phyloP scores from a whole-genome alignment of 2,797 vertebrate genomes.

The Taeniopygia guttata region DNA sequence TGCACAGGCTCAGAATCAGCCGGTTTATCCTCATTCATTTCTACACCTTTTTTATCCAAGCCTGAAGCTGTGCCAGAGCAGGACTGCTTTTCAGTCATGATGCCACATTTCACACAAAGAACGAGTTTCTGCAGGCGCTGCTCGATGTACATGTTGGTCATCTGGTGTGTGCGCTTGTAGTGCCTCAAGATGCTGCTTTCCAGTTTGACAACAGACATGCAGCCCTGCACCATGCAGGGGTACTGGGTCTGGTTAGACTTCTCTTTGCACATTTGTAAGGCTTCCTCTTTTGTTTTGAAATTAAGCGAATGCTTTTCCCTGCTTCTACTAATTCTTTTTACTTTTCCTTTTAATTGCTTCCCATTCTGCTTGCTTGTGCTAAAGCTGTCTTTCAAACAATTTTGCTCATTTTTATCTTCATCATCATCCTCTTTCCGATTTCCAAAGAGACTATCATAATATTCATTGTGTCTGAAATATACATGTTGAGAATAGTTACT shows the following conservation, averaged over 20 bases:
- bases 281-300: slow-evolving; percentile 90
- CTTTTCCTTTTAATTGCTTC: slow-evolving; percentile 62
- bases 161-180: slow-evolving; percentile 85
- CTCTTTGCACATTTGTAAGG: slow-evolving; percentile 93
- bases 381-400: slow-evolving; percentile 47
- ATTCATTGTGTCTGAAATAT: slow-evolving; percentile 85
- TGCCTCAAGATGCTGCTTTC: slow-evolving; percentile 89
- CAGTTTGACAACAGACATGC: slow-evolving; percentile 89
- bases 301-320: slow-evolving; percentile 77
- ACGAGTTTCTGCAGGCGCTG: slow-evolving; percentile 81
- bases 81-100: slow-evolving; percentile 70
- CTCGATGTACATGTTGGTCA: slow-evolving; percentile 74
- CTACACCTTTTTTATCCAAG: slow-evolving; percentile 53
- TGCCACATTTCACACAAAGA: slow-evolving; percentile 77
- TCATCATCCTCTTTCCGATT: slow-evolving; percentile 85
- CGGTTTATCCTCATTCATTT: slow-evolving; percentile 14
- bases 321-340: slow-evolving; percentile 77
- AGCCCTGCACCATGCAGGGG: slow-evolving; percentile 94
- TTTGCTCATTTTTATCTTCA: slow-evolving; percentile 68
- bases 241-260: slow-evolving; percentile 84
- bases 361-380: slow-evolving; percentile 57
- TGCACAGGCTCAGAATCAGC: not conserved
- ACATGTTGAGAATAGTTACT: slow-evolving; percentile 87
- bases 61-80: slow-evolving; percentile 42
- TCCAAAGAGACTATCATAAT: slow-evolving; percentile 86